Evolutionary conservation across 2,888 invertebrate species (phyloP).

Genomic region (Thereva nobilitata): DNA sequence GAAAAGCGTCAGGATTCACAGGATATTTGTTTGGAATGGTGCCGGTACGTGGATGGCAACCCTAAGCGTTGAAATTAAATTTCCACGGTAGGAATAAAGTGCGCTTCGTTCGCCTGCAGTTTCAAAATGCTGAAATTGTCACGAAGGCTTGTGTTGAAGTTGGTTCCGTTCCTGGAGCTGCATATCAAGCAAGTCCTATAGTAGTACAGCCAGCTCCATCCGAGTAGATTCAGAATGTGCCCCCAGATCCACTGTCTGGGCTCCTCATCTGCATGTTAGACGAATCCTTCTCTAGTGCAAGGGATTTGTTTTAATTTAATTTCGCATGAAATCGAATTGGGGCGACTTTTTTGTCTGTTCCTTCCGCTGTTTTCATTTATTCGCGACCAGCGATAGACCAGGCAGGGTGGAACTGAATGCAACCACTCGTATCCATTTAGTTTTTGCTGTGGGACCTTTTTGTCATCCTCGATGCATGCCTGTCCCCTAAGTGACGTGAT

Average conservation of each 20-base stretch:
- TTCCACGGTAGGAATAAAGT: constrained; percentile 24
- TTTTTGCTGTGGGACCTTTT: constrained; percentile 18
- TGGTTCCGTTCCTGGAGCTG: constrained; percentile 21
- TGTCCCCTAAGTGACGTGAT: constrained; percentile 32
- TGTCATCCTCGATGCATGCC: constrained; percentile 28
- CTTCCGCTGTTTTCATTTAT: constrained; percentile 26
- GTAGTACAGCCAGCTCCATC: background rate
- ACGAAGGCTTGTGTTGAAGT: constrained; percentile 31
- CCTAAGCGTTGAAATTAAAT: constrained; percentile 38
- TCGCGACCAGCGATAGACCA: constrained; percentile 22
- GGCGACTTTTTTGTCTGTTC: constrained; percentile 12
- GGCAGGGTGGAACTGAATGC: constrained; percentile 16
- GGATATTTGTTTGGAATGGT: constrained; percentile 28
- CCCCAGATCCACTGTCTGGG: background rate
- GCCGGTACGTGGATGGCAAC: constrained; percentile 36
- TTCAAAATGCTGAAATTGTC: constrained; percentile 25
- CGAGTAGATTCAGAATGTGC: background rate
- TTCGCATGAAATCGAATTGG: constrained; percentile 40
- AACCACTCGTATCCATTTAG: constrained; percentile 18
- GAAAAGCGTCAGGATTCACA: background rate
- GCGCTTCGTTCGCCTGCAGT: constrained; percentile 17
- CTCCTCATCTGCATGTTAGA: constrained; percentile 28
- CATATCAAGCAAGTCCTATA: constrained; percentile 31
- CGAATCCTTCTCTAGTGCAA: constrained; percentile 13
- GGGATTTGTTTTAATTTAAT: constrained; percentile 40